Evolutionary conservation across 2,113 vertebrate genomes (phyloP), one percentile per base, ranked within the genome.

Genomic region (Pontoporia blainvillei): DNA sequence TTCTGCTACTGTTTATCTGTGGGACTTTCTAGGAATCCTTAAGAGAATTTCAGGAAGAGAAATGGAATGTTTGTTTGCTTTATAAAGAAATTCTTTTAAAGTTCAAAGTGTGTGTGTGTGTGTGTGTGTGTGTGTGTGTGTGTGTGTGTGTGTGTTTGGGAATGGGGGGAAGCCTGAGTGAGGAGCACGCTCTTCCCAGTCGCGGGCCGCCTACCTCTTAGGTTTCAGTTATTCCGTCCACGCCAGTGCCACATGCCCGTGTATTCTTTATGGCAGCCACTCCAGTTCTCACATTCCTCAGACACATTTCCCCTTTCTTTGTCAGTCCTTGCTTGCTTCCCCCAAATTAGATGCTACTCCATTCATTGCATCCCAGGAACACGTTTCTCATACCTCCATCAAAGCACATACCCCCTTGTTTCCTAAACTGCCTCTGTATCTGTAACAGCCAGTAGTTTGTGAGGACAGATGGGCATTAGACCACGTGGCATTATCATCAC

Each of bases 31-130:
- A 92, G 79, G 64, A 94, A 92, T 82, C 3, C 8, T 54, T 86
- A 83, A 78, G 36, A 91, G 52, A 78, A 75, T 84, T 69, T 87
- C 52, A 92, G 66, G 34, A 69, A 88, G 18, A 78, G 29, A 86
- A 96, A 71, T n/a, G 29, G 10, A 93, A 46, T 79, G 17, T 91
- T 93, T 81, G 7, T 66, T 81, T 90, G 41, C 27, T 93, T 96
- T 66, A 81, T 59, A 54, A 82, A 75, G 18, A 76, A 71, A 27
- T 27, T 75, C 64, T n/a, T 94, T 46, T 91, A 90, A 67, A 57
- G 57, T 52, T 46, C 4, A 71, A 87, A 93, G 29, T 81, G 61
- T 41, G 62, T 52, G 49, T 49, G 49, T 52, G 49, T 15, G 49
- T 15, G 9, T 2, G 1, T 75, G 73, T 62, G 34, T 54, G 67